Percentiles rank a stretch among this genome's conserved stretches.
phyloP scores from a whole-genome alignment of 2,888 invertebrate species.

The Pterostichus madidus region DNA sequence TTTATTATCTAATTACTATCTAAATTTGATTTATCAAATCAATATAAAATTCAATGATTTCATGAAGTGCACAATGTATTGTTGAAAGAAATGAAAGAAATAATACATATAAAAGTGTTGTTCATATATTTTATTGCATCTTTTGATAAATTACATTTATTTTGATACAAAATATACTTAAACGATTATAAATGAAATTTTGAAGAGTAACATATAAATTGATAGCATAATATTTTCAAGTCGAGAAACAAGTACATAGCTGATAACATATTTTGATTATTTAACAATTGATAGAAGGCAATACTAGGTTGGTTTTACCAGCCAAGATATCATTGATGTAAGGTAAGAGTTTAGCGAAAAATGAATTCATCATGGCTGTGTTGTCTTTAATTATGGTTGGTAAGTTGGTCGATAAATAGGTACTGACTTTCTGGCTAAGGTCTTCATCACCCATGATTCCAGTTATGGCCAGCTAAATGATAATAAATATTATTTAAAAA shows the following conservation, averaged over 20 bases:
- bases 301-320: not conserved
- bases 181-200: conserved; percentile 3
- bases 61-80: no score
- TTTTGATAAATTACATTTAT: not conserved
- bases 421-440: conserved; percentile 14
- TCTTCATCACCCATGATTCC: conserved; percentile 26
- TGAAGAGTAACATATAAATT: no score
- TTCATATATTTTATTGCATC: no score
- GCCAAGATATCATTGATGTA: conserved; percentile 3
- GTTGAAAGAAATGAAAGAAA: no score
- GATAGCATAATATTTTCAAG: no score
- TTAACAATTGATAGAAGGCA: not conserved
- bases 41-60: no score
- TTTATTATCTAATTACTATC: no score
- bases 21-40: no score
- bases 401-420: not conserved
- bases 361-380: not conserved
- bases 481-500: not conserved
- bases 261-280: not conserved
- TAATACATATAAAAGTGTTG: no score
- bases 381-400: not conserved
- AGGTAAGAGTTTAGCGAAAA: not conserved
- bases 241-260: not conserved
- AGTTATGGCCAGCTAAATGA: conserved; percentile 3
- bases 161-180: conserved; percentile 43